A percentile compares a stretch with the other conserved stretches of the same genome.
phyloP scores from a whole-genome alignment of 2,797 vertebrate species.

The Anas acuta region DNA sequence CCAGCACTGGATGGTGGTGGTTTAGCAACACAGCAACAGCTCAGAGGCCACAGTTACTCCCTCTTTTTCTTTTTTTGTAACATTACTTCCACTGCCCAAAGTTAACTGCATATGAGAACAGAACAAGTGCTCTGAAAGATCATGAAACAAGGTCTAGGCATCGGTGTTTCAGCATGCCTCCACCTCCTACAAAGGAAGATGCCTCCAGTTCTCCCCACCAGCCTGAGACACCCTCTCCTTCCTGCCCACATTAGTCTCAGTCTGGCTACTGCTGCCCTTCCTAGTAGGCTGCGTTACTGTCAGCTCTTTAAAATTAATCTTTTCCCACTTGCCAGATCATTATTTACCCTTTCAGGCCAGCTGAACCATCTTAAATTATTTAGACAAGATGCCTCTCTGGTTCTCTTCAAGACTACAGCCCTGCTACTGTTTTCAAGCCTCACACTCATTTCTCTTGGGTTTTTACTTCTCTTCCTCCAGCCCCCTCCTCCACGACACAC shows the following conservation, averaged over 20 bases:
- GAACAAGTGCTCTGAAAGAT: neutral
- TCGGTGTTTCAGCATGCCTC: neutral
- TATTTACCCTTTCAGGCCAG: neutral
- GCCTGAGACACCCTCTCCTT: neutral
- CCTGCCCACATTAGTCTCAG: neutral
- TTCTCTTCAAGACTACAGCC: neutral
- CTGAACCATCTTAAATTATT: neutral
- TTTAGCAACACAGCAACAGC: neutral
- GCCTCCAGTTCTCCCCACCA: neutral
- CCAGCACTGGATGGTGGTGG: neutral
- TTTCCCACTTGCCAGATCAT: neutral
- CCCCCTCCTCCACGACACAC: neutral
- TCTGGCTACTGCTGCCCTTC: neutral
- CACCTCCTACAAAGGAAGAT: neutral
- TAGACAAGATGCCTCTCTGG: neutral
- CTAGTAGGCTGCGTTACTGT: neutral
- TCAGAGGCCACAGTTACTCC: fast-evolving
- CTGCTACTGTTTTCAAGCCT: neutral
- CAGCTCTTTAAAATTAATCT: neutral
- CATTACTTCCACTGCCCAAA: neutral
- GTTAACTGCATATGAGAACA: neutral
- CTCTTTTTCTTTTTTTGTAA: neutral
- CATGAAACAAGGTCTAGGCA: neutral
- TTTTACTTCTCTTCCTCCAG: constrained; percentile 15
- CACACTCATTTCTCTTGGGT: neutral